phyloP scores from a whole-genome alignment of 2,797 vertebrate genomes.

The Hipposideros larvatus region DNA sequence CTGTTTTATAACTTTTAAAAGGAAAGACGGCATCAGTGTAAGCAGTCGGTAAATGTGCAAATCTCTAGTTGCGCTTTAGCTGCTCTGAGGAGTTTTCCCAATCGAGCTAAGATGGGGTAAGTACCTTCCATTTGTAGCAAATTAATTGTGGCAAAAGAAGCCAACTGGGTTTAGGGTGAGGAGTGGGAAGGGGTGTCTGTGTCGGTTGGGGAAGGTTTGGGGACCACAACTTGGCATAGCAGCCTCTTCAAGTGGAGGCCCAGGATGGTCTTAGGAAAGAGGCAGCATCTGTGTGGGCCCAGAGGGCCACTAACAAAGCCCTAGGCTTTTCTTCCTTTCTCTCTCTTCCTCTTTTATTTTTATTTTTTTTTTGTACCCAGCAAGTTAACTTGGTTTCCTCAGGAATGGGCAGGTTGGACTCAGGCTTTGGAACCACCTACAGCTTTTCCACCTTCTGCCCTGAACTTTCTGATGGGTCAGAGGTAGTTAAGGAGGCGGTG shows the following conservation, averaged over 20 bases:
- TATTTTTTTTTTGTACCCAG: constrained; percentile 34
- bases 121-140: constrained; percentile 91
- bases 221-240: constrained; percentile 66
- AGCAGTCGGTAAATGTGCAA: constrained; percentile 92
- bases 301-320: constrained; percentile 82
- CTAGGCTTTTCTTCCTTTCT: constrained; percentile 42
- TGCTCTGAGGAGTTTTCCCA: constrained; percentile 91
- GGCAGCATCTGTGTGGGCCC: constrained; percentile 78
- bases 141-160: constrained; percentile 86
- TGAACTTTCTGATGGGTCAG: constrained; percentile 64
- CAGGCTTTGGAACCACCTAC: constrained; percentile 60
- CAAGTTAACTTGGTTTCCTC: constrained; percentile 80
- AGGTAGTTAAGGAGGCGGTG: constrained; percentile 40
- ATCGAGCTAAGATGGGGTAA: constrained; percentile 93
- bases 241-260: constrained; percentile 75
- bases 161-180: constrained; percentile 83
- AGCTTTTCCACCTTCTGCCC: constrained; percentile 81
- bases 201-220: constrained; percentile 70
- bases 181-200: constrained; percentile 78
- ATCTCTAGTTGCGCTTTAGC: constrained; percentile 92
- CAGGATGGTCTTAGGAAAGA: constrained; percentile 76
- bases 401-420: constrained; percentile 76
- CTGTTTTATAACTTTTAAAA: constrained; percentile 95
- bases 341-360: constrained; percentile 1
- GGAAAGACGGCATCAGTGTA: constrained; percentile 92